Conservation (phyloP, 2,888 invertebrate species). For the Tetragnatha montana region DNA sequence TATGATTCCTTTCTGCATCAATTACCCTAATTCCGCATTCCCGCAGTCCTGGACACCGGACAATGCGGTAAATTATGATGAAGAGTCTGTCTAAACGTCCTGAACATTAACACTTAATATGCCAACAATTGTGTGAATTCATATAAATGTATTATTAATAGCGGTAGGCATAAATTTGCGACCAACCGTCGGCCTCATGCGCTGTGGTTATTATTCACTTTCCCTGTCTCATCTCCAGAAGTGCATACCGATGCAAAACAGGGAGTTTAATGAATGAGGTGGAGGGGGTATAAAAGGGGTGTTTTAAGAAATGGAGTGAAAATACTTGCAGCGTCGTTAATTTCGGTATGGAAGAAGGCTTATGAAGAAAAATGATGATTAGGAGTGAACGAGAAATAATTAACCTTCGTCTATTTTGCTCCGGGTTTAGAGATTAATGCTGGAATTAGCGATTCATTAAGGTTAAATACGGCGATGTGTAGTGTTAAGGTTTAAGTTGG, state of each 20-base stretch:
- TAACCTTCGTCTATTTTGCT: background rate
- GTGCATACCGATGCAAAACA: background rate
- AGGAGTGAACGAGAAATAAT: background rate
- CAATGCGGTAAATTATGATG: constrained; percentile 39
- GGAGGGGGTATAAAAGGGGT: background rate
- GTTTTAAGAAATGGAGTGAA: background rate
- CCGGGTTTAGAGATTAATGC: background rate
- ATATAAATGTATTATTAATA: constrained; percentile 64
- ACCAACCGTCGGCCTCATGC: constrained; percentile 14
- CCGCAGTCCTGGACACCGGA: background rate
- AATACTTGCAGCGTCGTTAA: background rate
- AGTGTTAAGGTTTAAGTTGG: too few species aligned
- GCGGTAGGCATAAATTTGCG: constrained; percentile 32
- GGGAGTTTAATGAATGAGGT: too few species aligned
- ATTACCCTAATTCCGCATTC: constrained; percentile 11
- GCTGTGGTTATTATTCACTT: constrained; percentile 6
- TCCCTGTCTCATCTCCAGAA: background rate
- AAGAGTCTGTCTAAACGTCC: constrained; percentile 36
- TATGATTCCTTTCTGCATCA: constrained; percentile 11
- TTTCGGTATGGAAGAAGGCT: background rate
- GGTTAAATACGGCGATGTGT: background rate
- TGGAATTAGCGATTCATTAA: background rate
- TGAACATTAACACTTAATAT: constrained; percentile 56
- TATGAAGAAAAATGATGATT: background rate
- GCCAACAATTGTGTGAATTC: constrained; percentile 49